Percentiles rank a stretch among this genome's conserved stretches.
These are phyloP conservation scores for Pedicia rivosa DNA, from an alignment of 2,888 invertebrate species.

Conservation along the genomic window DNA sequence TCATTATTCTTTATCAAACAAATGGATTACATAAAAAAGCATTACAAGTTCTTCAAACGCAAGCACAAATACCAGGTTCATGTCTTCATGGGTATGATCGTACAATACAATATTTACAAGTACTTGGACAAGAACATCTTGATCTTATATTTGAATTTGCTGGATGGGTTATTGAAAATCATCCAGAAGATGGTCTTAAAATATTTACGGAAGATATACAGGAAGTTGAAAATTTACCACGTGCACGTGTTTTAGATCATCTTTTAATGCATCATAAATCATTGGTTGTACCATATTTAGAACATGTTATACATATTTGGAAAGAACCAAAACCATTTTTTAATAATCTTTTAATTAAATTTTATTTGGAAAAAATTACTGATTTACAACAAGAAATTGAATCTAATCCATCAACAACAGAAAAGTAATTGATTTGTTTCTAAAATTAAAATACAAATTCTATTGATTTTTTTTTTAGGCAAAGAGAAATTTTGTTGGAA, in stretches of 20 bases:
- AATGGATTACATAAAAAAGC: constrained; percentile 88
- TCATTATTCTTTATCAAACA: constrained; percentile 89
- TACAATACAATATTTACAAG: constrained; percentile 83
- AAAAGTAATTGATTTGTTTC: not conserved
- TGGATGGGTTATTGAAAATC: constrained; percentile 74
- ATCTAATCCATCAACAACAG: too few species aligned
- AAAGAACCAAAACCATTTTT: constrained; percentile 68
- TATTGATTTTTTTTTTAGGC: constrained; percentile 4
- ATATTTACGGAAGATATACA: constrained; percentile 75
- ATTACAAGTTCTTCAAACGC: constrained; percentile 67
- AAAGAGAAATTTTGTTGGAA: constrained; percentile 17
- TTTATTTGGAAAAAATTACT: constrained; percentile 64
- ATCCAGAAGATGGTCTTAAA: constrained; percentile 78
- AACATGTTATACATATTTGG: constrained; percentile 86
- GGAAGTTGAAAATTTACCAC: constrained; percentile 79
- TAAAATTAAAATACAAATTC: not conserved
- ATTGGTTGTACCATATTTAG: constrained; percentile 82
- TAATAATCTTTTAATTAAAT: constrained; percentile 81
- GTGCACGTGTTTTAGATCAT: constrained; percentile 78
- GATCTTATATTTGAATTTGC: constrained; percentile 88
- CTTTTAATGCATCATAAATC: constrained; percentile 64
- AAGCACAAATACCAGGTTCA: constrained; percentile 47
- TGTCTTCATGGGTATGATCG: constrained; percentile 63
- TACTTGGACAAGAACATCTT: constrained; percentile 64
- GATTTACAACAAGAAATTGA: constrained; percentile 25